phyloP scores from a whole-genome alignment of 2,797 vertebrate genomes.

The Eulemur rubriventer region DNA sequence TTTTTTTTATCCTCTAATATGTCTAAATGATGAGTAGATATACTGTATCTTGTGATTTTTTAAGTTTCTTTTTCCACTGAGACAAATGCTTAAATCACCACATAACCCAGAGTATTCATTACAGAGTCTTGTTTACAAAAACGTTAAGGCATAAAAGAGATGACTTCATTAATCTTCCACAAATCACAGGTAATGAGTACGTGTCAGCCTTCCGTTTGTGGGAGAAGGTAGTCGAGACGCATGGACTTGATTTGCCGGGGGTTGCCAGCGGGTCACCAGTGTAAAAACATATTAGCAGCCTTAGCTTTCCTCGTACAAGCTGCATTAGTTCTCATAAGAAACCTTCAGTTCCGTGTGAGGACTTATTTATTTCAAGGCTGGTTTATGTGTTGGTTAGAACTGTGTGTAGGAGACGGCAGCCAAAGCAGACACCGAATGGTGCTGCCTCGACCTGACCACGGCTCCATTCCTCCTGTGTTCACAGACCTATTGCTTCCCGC shows the following conservation, averaged over 20 bases:
- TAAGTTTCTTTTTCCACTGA: not conserved
- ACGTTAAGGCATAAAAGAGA: not conserved
- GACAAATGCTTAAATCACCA: not conserved
- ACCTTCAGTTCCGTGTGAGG: not conserved
- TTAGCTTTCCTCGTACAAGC: not conserved
- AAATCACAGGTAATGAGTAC: not conserved
- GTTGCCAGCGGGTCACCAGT: not conserved
- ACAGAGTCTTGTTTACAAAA: constrained; percentile 16
- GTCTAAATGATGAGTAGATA: not conserved
- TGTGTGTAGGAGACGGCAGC: constrained; percentile 7
- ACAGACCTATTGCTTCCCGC: constrained; percentile 79
- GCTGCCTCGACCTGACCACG: not conserved
- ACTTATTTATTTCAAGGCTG: constrained; percentile 58
- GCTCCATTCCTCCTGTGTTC: constrained; percentile 69
- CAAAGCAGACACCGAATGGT: not conserved
- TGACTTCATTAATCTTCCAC: not conserved
- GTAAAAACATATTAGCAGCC: not conserved
- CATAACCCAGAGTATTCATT: not conserved
- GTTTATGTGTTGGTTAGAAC: constrained; percentile 47
- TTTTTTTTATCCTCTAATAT: not conserved
- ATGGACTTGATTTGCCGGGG: not conserved
- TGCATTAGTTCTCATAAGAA: not conserved
- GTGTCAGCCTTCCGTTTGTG: not conserved
- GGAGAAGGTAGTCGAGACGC: not conserved
- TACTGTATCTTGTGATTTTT: not conserved